These are phyloP conservation scores for Mycetomoellerius zeteki DNA, from an alignment of 1,140 invertebrate genomes.

Conservation along the genomic window DNA sequence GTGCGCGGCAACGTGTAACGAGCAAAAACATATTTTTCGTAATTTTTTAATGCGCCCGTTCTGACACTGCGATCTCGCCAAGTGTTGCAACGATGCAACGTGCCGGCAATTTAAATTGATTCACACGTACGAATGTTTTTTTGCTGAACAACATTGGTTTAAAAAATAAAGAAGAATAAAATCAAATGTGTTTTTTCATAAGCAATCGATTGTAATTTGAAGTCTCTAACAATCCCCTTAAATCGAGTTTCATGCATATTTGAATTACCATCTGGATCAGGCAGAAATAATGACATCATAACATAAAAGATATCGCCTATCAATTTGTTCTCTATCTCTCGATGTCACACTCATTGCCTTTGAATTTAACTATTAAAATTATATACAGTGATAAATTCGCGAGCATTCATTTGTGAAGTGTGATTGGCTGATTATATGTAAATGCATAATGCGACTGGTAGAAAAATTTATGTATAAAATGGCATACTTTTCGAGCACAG, in stretches of 20 bases:
- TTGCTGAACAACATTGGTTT: constrained; percentile 10
- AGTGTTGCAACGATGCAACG: constrained; percentile 51
- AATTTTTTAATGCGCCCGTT: constrained; percentile 59
- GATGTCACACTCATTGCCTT: constrained; percentile 23
- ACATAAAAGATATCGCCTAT: constrained; percentile 56
- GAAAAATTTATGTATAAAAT: not conserved
- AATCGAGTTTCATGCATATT: constrained; percentile 52
- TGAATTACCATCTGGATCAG: constrained; percentile 48
- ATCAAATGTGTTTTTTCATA: constrained; percentile 25
- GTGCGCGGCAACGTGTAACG: constrained; percentile 47
- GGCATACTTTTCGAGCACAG: not conserved
- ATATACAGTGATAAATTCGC: constrained; percentile 10
- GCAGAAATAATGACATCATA: constrained; percentile 59
- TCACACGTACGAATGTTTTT: constrained; percentile 53
- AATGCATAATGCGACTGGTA: not conserved
- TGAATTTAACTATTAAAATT: constrained; percentile 34
- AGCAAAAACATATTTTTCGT: constrained; percentile 61
- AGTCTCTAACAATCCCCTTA: constrained; percentile 49
- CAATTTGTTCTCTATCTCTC: constrained; percentile 34
- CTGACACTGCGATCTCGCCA: constrained; percentile 47
- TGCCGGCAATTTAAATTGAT: constrained; percentile 59
- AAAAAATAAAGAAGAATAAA: constrained; percentile 50
- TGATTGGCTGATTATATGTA: constrained; percentile 4
- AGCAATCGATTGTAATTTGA: constrained; percentile 34
- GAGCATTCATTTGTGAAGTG: constrained; percentile 32